phyloP scores from a whole-genome alignment of 1,140 invertebrate genomes.

The Pseudomyrmex concolor region DNA sequence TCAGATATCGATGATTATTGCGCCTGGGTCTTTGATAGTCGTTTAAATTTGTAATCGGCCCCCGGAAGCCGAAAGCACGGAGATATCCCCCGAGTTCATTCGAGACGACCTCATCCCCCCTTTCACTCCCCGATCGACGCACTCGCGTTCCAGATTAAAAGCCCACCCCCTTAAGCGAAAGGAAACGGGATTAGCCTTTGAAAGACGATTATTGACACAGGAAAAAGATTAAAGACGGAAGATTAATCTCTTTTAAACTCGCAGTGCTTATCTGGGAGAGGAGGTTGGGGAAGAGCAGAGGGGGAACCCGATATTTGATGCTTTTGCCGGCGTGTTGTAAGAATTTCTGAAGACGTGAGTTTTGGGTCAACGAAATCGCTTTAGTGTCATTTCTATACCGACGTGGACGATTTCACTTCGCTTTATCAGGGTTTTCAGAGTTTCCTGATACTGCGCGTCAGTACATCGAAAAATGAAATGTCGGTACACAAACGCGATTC shows the following conservation, averaged over 20 bases:
- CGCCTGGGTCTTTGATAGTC: conserved; percentile 46
- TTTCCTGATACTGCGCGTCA: too few species aligned
- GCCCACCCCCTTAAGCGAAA: conserved; percentile 19
- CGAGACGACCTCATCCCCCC: neutral
- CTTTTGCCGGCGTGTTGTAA: neutral
- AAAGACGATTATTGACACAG: conserved; percentile 43
- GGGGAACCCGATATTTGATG: neutral
- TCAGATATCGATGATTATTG: conserved; percentile 47
- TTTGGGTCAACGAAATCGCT: too few species aligned
- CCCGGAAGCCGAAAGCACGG: neutral
- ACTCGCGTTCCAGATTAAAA: conserved; percentile 16
- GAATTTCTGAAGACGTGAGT: too few species aligned
- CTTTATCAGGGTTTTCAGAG: too few species aligned
- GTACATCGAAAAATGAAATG: too few species aligned
- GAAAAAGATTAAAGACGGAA: conserved; percentile 8
- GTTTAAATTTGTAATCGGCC: conserved; percentile 67
- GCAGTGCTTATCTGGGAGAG: neutral
- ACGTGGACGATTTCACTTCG: too few species aligned
- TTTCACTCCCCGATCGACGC: neutral
- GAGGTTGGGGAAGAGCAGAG: too few species aligned
- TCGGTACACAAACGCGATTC: too few species aligned
- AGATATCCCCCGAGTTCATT: conserved; percentile 29
- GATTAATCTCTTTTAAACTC: conserved; percentile 55
- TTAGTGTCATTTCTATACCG: too few species aligned
- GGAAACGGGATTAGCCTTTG: conserved; percentile 47